phyloP scores from a whole-genome alignment of 2,113 vertebrate species.

The Cochlearius cochlearius region DNA sequence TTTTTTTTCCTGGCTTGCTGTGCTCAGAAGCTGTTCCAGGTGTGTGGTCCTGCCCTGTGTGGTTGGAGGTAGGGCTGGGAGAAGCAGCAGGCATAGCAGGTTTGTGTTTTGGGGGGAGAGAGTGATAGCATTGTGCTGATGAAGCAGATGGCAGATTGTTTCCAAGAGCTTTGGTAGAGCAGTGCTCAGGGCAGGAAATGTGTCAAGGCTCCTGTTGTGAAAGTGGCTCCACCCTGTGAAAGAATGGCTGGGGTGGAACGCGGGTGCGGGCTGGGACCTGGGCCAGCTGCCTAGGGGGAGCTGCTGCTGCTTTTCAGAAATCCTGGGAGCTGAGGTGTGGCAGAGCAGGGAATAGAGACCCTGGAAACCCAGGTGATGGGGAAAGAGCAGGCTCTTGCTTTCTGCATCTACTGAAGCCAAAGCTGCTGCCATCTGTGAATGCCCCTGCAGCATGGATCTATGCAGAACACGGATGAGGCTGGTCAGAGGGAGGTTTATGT shows the following conservation, averaged over 20 bases:
- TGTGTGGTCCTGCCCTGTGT: background rate
- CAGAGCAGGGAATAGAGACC: background rate
- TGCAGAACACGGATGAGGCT: background rate
- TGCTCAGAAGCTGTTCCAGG: background rate
- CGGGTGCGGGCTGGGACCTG: background rate
- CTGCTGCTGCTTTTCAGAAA: conserved; percentile 49
- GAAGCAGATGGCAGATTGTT: conserved; percentile 19
- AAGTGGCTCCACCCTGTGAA: conserved; percentile 46
- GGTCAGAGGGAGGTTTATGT: background rate
- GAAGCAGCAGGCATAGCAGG: conserved; percentile 1
- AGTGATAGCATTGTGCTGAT: background rate
- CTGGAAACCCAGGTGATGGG: background rate
- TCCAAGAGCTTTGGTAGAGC: background rate
- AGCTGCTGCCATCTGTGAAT: background rate
- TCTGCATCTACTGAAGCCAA: background rate
- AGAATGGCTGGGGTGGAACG: conserved; percentile 34
- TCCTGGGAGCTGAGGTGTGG: background rate
- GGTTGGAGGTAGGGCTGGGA: background rate
- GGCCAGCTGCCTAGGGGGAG: background rate
- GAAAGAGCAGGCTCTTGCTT: background rate
- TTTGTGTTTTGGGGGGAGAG: background rate
- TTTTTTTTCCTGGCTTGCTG: background rate
- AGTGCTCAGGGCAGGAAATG: background rate
- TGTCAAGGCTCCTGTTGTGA: conserved; percentile 38
- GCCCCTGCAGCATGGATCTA: background rate